phyloP scores from a whole-genome alignment of 2,113 vertebrate species.

The Sinocyclocheilus maitianheensis region DNA sequence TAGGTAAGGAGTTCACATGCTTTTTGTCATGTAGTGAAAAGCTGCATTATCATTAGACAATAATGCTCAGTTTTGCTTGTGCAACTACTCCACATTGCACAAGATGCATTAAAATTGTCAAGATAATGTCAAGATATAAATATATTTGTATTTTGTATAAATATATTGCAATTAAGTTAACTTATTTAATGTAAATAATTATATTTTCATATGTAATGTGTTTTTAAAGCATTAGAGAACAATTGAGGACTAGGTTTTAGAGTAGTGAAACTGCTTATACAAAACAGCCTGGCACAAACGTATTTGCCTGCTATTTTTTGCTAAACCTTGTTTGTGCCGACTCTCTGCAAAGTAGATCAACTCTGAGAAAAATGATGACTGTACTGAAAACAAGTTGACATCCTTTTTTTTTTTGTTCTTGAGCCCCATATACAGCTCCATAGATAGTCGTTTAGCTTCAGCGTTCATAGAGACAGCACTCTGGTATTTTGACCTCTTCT shows the following conservation, averaged over 20 bases:
- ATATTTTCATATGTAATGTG: not conserved
- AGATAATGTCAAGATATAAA: not conserved
- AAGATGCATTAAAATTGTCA: not conserved
- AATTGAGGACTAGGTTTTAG: not conserved
- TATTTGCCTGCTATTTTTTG: slow-evolving; percentile 6
- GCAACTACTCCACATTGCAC: not conserved
- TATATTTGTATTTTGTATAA: not conserved
- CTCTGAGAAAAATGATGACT: slow-evolving; percentile 3
- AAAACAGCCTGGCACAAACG: slow-evolving; percentile 11
- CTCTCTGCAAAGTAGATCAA: not conserved
- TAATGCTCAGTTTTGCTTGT: not conserved
- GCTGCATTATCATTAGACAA: not conserved
- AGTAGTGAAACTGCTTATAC: slow-evolving; percentile 31
- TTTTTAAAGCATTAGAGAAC: not conserved
- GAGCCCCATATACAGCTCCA: slow-evolving; percentile 1
- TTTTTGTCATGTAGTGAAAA: not conserved
- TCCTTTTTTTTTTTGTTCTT: not conserved
- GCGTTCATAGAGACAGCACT: slow-evolving; percentile 1
- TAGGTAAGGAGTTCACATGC: not conserved
- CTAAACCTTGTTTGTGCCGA: slow-evolving; percentile 5
- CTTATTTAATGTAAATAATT: not conserved
- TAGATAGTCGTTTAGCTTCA: not conserved
- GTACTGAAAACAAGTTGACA: not conserved
- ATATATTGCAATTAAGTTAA: not conserved
- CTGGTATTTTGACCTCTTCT: slow-evolving; percentile 47